phyloP scores from a whole-genome alignment of 2,113 vertebrate genomes.

The Montifringilla adamsi region DNA sequence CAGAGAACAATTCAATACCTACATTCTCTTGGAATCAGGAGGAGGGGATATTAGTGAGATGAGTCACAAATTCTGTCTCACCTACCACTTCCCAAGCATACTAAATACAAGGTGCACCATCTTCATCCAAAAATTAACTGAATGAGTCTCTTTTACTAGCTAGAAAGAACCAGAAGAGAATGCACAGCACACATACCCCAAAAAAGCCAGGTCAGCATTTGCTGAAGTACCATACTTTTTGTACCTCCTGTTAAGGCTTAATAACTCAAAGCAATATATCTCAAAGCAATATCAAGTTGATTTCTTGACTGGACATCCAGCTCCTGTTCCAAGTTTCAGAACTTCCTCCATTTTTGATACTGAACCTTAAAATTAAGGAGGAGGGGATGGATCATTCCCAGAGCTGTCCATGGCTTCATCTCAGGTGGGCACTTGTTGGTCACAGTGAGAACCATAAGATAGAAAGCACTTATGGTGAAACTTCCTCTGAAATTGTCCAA shows the following conservation, averaged over 20 bases:
- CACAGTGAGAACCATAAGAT: neutral
- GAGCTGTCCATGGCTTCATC: neutral
- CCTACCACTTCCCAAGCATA: neutral
- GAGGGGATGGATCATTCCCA: neutral
- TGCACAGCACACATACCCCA: fast-evolving
- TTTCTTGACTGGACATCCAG: neutral
- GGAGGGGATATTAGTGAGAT: neutral
- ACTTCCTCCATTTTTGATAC: neutral
- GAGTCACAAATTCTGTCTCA: neutral
- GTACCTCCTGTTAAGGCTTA: neutral
- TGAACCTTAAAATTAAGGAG: neutral
- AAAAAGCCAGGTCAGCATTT: neutral
- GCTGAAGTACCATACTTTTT: neutral
- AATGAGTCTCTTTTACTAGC: neutral
- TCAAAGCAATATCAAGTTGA: neutral
- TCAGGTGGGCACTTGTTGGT: neutral
- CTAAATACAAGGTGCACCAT: neutral
- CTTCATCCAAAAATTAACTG: neutral
- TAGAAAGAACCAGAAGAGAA: neutral
- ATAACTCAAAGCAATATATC: neutral
- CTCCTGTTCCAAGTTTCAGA: neutral
- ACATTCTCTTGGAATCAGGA: neutral
- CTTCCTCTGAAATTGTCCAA: neutral
- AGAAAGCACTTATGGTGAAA: neutral
- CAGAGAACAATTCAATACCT: neutral